phyloP scores from a whole-genome alignment of 1,140 invertebrate genomes.

The Magallana ariakensis region DNA sequence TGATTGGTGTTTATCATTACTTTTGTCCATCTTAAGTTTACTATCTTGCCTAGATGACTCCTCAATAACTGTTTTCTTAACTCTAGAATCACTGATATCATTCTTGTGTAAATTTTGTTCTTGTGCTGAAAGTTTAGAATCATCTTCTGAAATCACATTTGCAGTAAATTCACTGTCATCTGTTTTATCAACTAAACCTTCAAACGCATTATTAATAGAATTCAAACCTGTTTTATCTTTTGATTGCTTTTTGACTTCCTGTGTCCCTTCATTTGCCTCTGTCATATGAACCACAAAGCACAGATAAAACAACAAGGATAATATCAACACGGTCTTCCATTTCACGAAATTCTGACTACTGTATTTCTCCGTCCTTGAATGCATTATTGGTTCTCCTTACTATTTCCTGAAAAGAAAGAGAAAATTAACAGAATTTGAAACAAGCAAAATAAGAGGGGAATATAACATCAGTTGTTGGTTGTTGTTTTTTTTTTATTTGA shows the following conservation, averaged over 20 bases:
- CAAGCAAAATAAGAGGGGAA: no score
- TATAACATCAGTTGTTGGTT: no score
- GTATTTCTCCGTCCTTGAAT: neutral
- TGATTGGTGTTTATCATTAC: neutral
- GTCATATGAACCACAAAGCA: slow-evolving; percentile 29
- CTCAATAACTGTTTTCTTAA: no score
- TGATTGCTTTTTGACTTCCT: neutral
- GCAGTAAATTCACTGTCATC: neutral
- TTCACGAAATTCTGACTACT: neutral
- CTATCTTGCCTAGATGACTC: no score
- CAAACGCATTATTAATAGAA: neutral
- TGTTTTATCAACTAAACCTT: neutral
- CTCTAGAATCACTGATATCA: neutral
- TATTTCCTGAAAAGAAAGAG: no score
- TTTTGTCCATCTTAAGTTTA: no score
- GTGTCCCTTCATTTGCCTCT: slow-evolving; percentile 13
- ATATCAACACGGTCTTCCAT: neutral
- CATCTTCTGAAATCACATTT: neutral
- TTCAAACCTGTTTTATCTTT: slow-evolving; percentile 15
- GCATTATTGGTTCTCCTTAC: neutral
- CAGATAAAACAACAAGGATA: neutral
- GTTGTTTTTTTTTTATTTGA: no score
- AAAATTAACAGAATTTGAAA: no score
- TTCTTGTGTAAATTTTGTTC: neutral
- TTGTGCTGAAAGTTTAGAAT: neutral